Base-by-base conservation (phyloP, 2,888 invertebrate species). In the Spodoptera picta region DNA sequence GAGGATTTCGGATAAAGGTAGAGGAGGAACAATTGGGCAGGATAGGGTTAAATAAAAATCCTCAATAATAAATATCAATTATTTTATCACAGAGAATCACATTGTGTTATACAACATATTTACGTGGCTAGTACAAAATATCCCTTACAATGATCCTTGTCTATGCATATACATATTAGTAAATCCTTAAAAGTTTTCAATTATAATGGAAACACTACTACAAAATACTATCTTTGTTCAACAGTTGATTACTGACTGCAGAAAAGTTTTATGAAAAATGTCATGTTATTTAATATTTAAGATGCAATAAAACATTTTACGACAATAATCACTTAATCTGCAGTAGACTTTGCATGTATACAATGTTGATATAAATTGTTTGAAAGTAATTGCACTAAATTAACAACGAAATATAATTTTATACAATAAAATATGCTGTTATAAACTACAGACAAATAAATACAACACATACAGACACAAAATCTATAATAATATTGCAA, bases 71-170 rank as follows among this genome's bases (percentile, higher is more conserved):
- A 93, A 94, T 94, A 94, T 92, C 90, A 93, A 92, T 93, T 91
- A 93, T 92, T 92, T 94, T 94, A 94, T 94, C 94, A 94, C 94
- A 94, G 94, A 93, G 94, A 94, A 94, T 94, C 94, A 94, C 94
- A 94, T 94, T 92, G 93, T 93, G 93, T 94, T 90, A 92, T 90
- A 93, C 91, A 94, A 93, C 92, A 92, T 92, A 76, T 92, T 91
- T 92, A 93, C 89, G 92, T 92, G 92, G 90, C 90, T 93, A 92
- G 90, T 94, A 94, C 89, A 94, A 94, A 93, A 92, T 90, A 90
- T 89, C 86, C 81, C 84, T 89, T 91, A 92, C 84, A 86, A 84
- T 87, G 87, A 89, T 90, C 85, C 82, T 83, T 83, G 78, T 84
- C 80, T 84, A 86, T 87, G 84, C 80, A 83, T 77, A 82, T 19